phyloP scores from a whole-genome alignment of 2,888 invertebrate genomes.

The Cephalotes varians region DNA sequence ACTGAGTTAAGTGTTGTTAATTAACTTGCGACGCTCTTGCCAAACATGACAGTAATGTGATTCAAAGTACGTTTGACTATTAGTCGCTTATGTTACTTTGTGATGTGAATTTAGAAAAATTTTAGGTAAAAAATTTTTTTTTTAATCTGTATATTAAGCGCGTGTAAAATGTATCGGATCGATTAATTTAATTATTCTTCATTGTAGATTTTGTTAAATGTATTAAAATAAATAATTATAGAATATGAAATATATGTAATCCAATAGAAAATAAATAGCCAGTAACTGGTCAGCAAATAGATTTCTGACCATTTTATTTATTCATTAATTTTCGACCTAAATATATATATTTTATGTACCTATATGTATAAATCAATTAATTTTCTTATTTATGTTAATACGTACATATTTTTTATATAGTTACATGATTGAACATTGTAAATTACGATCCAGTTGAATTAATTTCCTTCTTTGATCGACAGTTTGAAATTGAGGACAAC shows the following conservation, averaged over 20 bases:
- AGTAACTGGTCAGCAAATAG: neutral
- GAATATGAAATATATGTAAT: neutral
- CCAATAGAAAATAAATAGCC: neutral
- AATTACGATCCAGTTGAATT: neutral
- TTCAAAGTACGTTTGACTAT: neutral
- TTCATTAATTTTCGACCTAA: neutral
- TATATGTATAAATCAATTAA: neutral
- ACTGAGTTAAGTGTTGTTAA: neutral
- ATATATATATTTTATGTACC: neutral
- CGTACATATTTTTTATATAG: neutral
- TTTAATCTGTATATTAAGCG: neutral
- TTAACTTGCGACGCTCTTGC: constrained; percentile 37
- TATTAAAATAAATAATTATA: constrained; percentile 17
- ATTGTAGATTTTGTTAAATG: neutral
- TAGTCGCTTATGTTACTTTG: neutral
- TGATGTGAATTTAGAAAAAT: constrained; percentile 4
- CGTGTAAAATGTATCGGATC: neutral
- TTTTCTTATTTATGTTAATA: neutral
- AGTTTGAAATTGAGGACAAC: constrained; percentile 28
- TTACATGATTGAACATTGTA: neutral
- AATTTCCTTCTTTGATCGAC: constrained; percentile 38
- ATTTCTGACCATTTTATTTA: neutral
- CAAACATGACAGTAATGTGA: constrained; percentile 19
- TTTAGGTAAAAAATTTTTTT: no score
- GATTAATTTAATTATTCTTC: neutral